These are phyloP conservation scores for Aplochiton taeniatus DNA, from an alignment of 2,797 vertebrate genomes.

Conservation along the genomic window DNA sequence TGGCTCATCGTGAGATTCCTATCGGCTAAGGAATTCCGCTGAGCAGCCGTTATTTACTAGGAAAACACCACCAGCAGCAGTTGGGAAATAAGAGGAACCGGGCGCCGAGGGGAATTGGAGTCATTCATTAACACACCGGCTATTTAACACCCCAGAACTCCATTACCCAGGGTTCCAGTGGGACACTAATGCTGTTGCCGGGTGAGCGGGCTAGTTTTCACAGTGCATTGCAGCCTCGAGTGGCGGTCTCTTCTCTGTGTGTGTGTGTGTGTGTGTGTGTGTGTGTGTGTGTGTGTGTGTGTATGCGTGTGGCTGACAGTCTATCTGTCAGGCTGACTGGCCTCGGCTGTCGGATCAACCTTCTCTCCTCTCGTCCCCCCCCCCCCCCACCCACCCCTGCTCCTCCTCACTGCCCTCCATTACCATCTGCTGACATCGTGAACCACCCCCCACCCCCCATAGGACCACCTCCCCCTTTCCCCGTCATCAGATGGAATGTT, in stretches of 20 bases:
- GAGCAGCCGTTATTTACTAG: conserved; percentile 65
- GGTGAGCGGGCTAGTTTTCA: conserved; percentile 69
- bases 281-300: conserved; percentile 24
- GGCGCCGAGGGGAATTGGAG: no score
- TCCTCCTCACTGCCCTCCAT: conserved; percentile 65
- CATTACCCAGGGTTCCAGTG: conserved; percentile 52
- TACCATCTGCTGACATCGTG: conserved; percentile 96
- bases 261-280: conserved; percentile 67
- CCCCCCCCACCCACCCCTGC: conserved; percentile 26
- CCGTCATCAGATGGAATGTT: conserved; percentile 79
- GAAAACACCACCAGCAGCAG: conserved; percentile 51
- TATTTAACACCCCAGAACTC: conserved; percentile 61
- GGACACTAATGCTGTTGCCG: conserved; percentile 44
- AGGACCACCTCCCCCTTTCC: conserved; percentile 60
- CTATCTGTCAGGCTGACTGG: conserved; percentile 17
- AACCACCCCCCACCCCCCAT: conserved; percentile 84
- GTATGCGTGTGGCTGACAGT: conserved; percentile 70
- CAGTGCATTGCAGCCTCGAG: conserved; percentile 83
- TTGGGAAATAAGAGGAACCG: conserved; percentile 57
- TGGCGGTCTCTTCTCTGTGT: conserved; percentile 50
- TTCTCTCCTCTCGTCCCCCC: conserved; percentile 58
- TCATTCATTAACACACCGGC: conserved; percentile 52
- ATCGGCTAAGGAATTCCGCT: conserved; percentile 71
- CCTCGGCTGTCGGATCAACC: conserved; percentile 58
- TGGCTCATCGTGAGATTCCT: conserved; percentile 51